Conservation (phyloP, 1,140 invertebrate species). For the Drosophila albomicans region DNA sequence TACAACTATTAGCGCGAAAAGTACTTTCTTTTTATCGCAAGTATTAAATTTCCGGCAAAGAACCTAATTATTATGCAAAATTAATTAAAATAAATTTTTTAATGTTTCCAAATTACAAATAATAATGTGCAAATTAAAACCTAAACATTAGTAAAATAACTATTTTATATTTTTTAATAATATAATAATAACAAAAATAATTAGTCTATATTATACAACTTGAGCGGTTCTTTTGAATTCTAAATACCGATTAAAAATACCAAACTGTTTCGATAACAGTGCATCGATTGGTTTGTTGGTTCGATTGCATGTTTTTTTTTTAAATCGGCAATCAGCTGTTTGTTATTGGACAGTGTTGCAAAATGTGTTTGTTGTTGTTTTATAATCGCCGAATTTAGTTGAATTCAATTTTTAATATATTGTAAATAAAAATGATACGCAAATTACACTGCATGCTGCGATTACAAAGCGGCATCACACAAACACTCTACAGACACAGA, state of each 20-base stretch:
- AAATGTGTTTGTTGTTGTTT: constrained; percentile 56
- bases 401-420: constrained; percentile 37
- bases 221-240: too few relatives aligned
- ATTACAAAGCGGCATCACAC: constrained; percentile 40
- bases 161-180: too few relatives aligned
- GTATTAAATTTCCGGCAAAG: too few relatives aligned
- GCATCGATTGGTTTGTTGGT: background rate
- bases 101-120: too few relatives aligned
- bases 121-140: too few relatives aligned
- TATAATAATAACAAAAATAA: too few relatives aligned
- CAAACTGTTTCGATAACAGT: background rate
- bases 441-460: constrained; percentile 59
- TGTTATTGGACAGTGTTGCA: constrained; percentile 21
- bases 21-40: too few relatives aligned
- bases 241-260: background rate
- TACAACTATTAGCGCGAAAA: too few relatives aligned
- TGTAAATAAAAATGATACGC: constrained; percentile 76
- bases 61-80: too few relatives aligned
- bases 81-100: too few relatives aligned
- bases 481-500: constrained; percentile 24
- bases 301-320: background rate
- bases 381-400: constrained; percentile 41
- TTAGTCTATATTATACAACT: too few relatives aligned
- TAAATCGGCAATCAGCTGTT: constrained; percentile 20
- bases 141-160: too few relatives aligned